phyloP scores from a whole-genome alignment of 2,888 invertebrate species.

The Petrophora chlorosata region DNA sequence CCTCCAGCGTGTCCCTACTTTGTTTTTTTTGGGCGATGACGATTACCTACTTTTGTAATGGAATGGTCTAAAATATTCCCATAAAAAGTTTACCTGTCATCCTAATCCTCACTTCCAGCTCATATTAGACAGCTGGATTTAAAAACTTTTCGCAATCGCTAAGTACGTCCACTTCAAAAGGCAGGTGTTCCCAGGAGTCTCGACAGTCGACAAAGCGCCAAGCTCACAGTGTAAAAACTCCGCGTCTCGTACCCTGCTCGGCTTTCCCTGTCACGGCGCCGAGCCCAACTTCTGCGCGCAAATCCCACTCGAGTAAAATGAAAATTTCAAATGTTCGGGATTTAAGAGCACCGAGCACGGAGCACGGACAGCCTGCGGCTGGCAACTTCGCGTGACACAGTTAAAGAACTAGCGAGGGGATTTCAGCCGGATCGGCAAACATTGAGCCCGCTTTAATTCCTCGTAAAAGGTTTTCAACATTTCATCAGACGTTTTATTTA shows the following conservation, averaged over 20 bases:
- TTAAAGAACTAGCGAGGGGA: slow-evolving; percentile 44
- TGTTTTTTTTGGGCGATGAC: too few species aligned
- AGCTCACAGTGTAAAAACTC: slow-evolving; percentile 33
- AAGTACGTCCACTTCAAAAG: slow-evolving; percentile 3
- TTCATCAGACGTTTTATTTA: slow-evolving; percentile 23
- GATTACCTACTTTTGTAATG: too few species aligned
- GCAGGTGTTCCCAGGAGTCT: slow-evolving; percentile 18
- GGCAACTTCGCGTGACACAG: slow-evolving; percentile 45
- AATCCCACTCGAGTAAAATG: slow-evolving; percentile 44
- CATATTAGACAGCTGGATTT: too few species aligned
- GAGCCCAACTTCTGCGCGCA: slow-evolving; percentile 43
- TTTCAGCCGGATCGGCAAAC: slow-evolving; percentile 42
- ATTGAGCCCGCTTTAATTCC: slow-evolving; percentile 30
- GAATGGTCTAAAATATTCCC: too few species aligned
- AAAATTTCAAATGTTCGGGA: slow-evolving; percentile 52
- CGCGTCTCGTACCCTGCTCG: slow-evolving; percentile 36
- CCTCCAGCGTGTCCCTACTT: too few species aligned
- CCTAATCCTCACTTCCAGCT: too few species aligned
- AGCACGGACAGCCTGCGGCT: slow-evolving; percentile 43
- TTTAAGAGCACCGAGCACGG: slow-evolving; percentile 48
- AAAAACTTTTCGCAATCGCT: too few species aligned
- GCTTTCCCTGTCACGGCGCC: slow-evolving; percentile 42
- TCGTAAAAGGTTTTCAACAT: slow-evolving; percentile 27
- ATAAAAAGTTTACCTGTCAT: too few species aligned
- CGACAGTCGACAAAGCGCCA: slow-evolving; percentile 21